Conservation (phyloP, 1,140 invertebrate genomes). For the Protaetia brevitarsis region DNA sequence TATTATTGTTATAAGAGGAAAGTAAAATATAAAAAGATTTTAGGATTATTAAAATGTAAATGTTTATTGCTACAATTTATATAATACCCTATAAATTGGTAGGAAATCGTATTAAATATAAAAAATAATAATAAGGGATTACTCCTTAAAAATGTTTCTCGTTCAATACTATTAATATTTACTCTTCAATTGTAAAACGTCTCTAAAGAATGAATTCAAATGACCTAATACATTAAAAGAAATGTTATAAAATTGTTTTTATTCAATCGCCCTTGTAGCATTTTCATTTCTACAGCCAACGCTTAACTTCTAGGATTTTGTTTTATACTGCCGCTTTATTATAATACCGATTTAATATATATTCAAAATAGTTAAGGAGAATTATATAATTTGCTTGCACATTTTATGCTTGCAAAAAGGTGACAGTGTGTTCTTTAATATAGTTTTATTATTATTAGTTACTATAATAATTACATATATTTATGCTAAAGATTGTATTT, state of each 20-base stretch:
- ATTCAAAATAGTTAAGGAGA: background rate
- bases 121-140: too few relatives aligned
- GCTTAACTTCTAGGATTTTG: background rate
- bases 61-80: background rate
- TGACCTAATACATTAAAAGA: too few relatives aligned
- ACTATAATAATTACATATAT: background rate
- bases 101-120: too few relatives aligned
- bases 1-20: background rate
- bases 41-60: background rate
- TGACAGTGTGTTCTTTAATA: slow-evolving; percentile 14
- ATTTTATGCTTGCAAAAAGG: slow-evolving; percentile 10
- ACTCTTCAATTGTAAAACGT: too few relatives aligned
- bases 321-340: slow-evolving; percentile 5
- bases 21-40: background rate
- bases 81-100: too few relatives aligned
- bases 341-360: slow-evolving; percentile 3
- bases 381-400: slow-evolving; percentile 18
- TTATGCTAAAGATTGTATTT: slow-evolving; percentile 10
- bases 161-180: too few relatives aligned
- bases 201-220: too few relatives aligned
- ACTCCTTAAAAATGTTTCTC: too few relatives aligned
- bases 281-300: background rate
- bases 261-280: background rate
- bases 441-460: background rate
- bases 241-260: background rate